Evolutionary conservation across 2,113 vertebrate species (phyloP), one percentile per base, ranked within the genome.

Genomic region (Eptesicus fuscus): DNA sequence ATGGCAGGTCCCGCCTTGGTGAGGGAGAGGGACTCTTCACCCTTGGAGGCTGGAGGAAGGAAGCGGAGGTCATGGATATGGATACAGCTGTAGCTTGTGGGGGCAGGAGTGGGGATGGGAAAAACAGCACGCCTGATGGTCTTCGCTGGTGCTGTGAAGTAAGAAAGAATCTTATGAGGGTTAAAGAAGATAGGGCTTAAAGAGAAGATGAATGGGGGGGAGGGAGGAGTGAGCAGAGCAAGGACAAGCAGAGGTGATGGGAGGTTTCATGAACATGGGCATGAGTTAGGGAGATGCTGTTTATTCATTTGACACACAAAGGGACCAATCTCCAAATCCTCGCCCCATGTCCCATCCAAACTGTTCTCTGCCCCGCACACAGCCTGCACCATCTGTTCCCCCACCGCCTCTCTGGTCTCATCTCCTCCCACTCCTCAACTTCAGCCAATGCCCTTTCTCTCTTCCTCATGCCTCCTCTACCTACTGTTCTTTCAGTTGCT

Each of bases 331-430:
- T 28, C 25, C 61, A 51, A 32, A 4, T 18, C 69, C 14, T 53
- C 5, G 7, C 9, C 30, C 0, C 0, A 12, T 7, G 51, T 77
- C 53, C 22, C 20, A 5, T 4, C 9, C 79, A 11, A 5, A 16
- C 16, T 8, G 16, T 17, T 44, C n/a, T 11, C 11, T 4, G 51
- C 16, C 32, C 37, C 32, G 18, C 49, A 56, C 37, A 35, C 12
- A 9, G 30, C 25, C 22, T 37, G 44, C 3, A 11, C 5, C 16
- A 4, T 28, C 71, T 28, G 28, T 5, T 61, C 3, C 2, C 6
- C 1, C 0, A 0, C 23, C 8, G 1, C n/a, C 78, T 16, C 20
- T 67, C 71, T 42, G 40, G 35, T 25, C 69, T 88, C 74, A 12
- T 2, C n/a, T 76, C 32, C 17, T 11, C 35, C 73, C 7, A 17